Base-by-base conservation (phyloP, 2,113 vertebrate species). In the Thinocorus orbignyianus region DNA sequence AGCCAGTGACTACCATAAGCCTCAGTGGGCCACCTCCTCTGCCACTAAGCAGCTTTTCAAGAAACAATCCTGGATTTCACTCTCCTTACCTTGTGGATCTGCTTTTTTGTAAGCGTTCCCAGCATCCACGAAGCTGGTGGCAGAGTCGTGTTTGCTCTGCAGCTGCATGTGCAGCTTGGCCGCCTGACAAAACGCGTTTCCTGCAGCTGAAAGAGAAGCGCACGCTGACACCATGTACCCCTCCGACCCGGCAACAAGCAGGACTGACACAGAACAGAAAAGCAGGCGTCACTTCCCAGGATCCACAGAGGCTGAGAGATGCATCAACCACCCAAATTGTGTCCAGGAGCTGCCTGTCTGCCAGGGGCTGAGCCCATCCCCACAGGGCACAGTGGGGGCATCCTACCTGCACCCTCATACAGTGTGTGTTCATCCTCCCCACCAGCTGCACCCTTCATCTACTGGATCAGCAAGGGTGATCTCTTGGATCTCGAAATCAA, bases 51-150 rank as follows among this genome's bases (percentile, higher is more conserved):
- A 15, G n/a, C 42, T 68, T 41, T 44, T 48, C 42, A 15, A 46
- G 28, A 13, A 16, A 16, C 17, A 17, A 6, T 22, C 51, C 33
- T 1, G 1, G 39, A 11, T 61, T 15, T 16, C 2, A 0, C n/a
- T 3, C 17, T 17, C 35, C 96, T 94, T 95, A 99, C 99, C 99
- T 91, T 99, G 99, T 0, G 99, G 99, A 94, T 99, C 99, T 1
- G 99, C 98, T 91, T 99, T 99, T 96, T 99, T 99, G 97, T 98
- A 99, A 49, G 99, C 99, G 1, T 99, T 99, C 10, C 99, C 99
- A 0, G 99, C 99, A 3, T 99, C 99, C 70, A 99, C 99, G 9
- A 99, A 99, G 97, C 99, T 99, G 95, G 99, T 99, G 76, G 99
- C 99, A 0, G 98, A 98, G 97, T 99, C 99, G 3, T 99, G 99